Evolutionary conservation across 1,140 invertebrate genomes (phyloP).

Genomic region (Sinella curviseta): DNA sequence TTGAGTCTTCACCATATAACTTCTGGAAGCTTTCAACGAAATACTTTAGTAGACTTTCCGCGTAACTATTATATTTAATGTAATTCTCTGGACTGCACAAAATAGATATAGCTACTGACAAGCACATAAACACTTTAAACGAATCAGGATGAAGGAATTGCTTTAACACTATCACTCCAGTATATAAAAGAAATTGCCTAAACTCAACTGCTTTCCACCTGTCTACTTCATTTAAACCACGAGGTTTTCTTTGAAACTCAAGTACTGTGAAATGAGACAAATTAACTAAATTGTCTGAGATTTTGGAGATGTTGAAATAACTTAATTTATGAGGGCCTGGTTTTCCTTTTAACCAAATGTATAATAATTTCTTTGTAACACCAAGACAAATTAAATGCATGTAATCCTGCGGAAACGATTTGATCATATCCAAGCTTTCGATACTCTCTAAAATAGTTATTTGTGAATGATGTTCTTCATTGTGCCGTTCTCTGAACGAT

Average conservation of each 20-base stretch:
- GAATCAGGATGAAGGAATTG: neutral
- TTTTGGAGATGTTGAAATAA: neutral
- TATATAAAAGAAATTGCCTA: slow-evolving; percentile 41
- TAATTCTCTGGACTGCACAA: neutral
- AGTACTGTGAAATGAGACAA: too few species aligned
- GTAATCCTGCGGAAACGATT: slow-evolving; percentile 49
- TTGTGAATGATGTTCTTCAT: slow-evolving; percentile 39
- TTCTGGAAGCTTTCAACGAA: neutral
- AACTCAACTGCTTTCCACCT: slow-evolving; percentile 43
- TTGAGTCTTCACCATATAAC: slow-evolving; percentile 28
- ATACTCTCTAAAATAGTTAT: slow-evolving; percentile 30
- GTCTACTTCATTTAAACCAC: slow-evolving; percentile 17
- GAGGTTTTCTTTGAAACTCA: slow-evolving; percentile 47
- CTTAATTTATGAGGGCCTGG: neutral
- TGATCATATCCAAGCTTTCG: slow-evolving; percentile 42
- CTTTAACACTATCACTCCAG: slow-evolving; percentile 30
- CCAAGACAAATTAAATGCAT: slow-evolving; percentile 50
- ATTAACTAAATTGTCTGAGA: too few species aligned
- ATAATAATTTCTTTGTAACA: slow-evolving; percentile 46
- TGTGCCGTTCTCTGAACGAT: slow-evolving; percentile 46
- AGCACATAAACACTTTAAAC: slow-evolving; percentile 25
- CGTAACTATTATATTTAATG: slow-evolving; percentile 4
- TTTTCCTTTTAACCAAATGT: slow-evolving; percentile 6
- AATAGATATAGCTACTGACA: slow-evolving; percentile 29
- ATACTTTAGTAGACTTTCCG: slow-evolving; percentile 18